Evolutionary conservation across 2,888 invertebrate species (phyloP), one percentile per base, ranked within the genome.

Genomic region (Drosophila koepferae): DNA sequence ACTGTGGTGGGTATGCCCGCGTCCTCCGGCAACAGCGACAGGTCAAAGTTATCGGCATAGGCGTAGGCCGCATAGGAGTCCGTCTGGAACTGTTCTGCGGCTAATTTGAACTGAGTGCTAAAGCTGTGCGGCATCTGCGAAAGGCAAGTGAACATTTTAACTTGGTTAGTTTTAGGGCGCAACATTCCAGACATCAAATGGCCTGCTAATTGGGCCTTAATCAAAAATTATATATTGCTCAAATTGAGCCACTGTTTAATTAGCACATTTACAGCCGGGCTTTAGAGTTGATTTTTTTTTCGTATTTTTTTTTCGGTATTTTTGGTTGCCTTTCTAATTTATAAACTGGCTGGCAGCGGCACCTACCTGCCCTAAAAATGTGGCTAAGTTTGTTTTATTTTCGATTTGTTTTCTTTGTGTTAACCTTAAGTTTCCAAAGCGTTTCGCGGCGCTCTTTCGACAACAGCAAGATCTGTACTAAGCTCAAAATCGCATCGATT

Each of bases 1-100:
- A 90, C 90, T 18, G 89, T 91, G 34, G 90, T 90, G 38, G 90
- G 90, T 72, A 90, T 90, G 46, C 81, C 79, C 92, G 75, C 95
- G 73, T 86, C 89, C 72, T 95, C 94, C 82, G 96, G 96, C 90
- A 97, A 94, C 63, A 97, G 94, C 23, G 96, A 96, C 80, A 96
- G 92, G 92, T 96, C 96, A 92, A 96, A 96, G 81, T 94, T 95
- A 85, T 96, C 95, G 59, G 96, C 95, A 82, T 92, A 93, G 61
- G 89, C 88, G 79, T 92, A 93, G 48, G 89, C 86, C 43, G 91
- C 77, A 79, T 89, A 93, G 56, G 60, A 31, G 60, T 60, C 91
- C 83, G 78, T 93, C 92, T 72, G 72, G 61, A 85, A 90, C 51
- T 80, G 74, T 68, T 81, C 81, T 76, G 82, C 44, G 83, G 74